Evolutionary conservation across 2,113 vertebrate species (phyloP).

Genomic region (Eonycteris spelaea): DNA sequence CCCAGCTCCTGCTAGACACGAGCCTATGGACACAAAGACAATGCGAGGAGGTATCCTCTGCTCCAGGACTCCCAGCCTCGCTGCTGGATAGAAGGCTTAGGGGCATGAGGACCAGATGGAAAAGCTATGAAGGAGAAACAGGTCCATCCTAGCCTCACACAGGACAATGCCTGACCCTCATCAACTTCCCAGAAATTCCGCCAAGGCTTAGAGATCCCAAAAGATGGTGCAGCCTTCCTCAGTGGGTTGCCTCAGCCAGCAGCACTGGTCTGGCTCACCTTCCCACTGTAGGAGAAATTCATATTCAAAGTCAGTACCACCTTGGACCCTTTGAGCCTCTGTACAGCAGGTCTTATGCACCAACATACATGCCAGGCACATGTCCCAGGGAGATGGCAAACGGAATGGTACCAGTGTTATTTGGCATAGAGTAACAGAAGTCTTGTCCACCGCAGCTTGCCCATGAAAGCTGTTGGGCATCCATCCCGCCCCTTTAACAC

Average conservation of each 20-base stretch:
- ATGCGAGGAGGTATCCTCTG: background rate
- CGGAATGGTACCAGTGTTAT: no score
- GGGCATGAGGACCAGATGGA: background rate
- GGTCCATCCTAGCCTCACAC: background rate
- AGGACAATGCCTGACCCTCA: background rate
- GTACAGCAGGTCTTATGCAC: background rate
- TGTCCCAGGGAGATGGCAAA: background rate
- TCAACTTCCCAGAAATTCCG: background rate
- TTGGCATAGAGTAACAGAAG: background rate
- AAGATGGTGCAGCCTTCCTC: background rate
- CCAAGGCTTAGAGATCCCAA: background rate
- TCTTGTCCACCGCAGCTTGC: background rate
- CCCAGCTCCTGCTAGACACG: background rate
- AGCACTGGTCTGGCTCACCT: background rate
- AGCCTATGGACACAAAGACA: background rate
- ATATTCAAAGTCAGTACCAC: background rate
- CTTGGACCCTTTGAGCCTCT: background rate
- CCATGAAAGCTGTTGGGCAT: background rate
- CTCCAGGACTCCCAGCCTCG: background rate
- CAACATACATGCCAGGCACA: background rate
- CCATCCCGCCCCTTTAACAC: background rate
- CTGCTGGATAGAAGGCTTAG: background rate
- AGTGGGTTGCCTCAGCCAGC: background rate
- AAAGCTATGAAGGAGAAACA: background rate
- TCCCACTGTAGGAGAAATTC: background rate